Conservation (phyloP, 2,888 invertebrate species). For the Drosophila setosimentum region DNA sequence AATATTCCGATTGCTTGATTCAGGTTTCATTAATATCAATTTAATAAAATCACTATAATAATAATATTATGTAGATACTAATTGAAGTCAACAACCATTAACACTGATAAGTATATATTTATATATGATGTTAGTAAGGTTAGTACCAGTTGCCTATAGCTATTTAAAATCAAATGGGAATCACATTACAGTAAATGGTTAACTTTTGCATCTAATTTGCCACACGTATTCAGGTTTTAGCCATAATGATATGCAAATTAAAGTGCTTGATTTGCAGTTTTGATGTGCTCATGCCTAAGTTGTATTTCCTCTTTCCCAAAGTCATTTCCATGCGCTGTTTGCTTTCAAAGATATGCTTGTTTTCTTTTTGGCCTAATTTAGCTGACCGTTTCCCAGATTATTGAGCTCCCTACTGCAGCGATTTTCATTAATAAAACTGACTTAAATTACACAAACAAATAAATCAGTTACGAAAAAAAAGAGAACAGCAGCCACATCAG, state of each 20-base stretch:
- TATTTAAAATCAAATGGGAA: not conserved
- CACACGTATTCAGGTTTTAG: not conserved
- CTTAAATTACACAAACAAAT: constrained; percentile 69
- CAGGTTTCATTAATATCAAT: not conserved
- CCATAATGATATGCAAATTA: constrained; percentile 2
- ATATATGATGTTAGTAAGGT: not conserved
- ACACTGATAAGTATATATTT: not conserved
- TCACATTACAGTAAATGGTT: not conserved
- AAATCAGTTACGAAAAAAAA: constrained; percentile 65
- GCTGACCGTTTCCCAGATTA: constrained; percentile 39
- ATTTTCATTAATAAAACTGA: constrained; percentile 82
- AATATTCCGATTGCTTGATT: not conserved
- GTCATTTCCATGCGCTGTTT: constrained; percentile 27
- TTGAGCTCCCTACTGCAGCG: constrained; percentile 30
- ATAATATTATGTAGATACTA: too few relatives aligned
- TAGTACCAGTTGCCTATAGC: not conserved
- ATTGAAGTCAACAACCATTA: not conserved
- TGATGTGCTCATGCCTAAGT: constrained; percentile 8
- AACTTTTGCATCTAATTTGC: not conserved
- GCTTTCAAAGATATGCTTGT: constrained; percentile 3
- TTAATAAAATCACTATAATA: too few relatives aligned
- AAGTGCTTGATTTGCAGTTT: not conserved
- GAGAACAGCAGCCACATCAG: not conserved
- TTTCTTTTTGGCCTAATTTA: constrained; percentile 19
- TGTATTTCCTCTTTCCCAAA: constrained; percentile 3